Conservation (phyloP, 1,140 invertebrate species). For the Scaptomyza hsui region DNA sequence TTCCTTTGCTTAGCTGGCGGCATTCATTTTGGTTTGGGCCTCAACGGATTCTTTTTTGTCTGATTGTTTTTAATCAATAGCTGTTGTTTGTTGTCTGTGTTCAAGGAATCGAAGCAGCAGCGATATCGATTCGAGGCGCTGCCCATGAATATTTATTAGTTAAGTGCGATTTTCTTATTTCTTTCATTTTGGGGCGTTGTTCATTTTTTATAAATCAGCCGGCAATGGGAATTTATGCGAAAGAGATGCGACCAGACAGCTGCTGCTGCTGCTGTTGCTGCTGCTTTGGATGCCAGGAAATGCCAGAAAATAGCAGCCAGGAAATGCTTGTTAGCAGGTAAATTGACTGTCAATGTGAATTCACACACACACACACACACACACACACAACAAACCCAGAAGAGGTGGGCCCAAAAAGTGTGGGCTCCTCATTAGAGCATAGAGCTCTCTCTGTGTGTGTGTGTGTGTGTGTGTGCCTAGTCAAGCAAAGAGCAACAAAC, state of each 20-base stretch:
- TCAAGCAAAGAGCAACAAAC: constrained; percentile 25
- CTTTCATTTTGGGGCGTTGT: constrained; percentile 63
- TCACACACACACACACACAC: constrained; percentile 18
- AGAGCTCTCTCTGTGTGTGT: not conserved
- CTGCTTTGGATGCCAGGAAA: constrained; percentile 33
- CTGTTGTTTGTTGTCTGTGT: constrained; percentile 14
- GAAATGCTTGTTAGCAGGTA: constrained; percentile 70
- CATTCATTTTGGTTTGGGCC: constrained; percentile 12
- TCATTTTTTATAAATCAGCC: constrained; percentile 75
- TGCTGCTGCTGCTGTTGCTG: constrained; percentile 10
- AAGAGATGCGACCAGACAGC: constrained; percentile 24
- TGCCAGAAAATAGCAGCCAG: constrained; percentile 13
- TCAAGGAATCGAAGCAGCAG: constrained; percentile 43
- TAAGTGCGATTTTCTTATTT: constrained; percentile 34
- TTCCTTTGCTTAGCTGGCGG: constrained; percentile 33
- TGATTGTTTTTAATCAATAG: constrained; percentile 44
- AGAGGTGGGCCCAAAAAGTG: constrained; percentile 15
- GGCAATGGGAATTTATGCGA: constrained; percentile 38
- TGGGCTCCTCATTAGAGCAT: constrained; percentile 40
- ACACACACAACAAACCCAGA: constrained; percentile 7
- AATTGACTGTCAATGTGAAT: constrained; percentile 70
- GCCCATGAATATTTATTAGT: constrained; percentile 73
- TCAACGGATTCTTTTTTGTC: not conserved
- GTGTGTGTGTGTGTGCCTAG: constrained; percentile 18
- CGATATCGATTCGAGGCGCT: constrained; percentile 34